phyloP scores from a whole-genome alignment of 2,113 vertebrate genomes.

The Trichechus manatus region DNA sequence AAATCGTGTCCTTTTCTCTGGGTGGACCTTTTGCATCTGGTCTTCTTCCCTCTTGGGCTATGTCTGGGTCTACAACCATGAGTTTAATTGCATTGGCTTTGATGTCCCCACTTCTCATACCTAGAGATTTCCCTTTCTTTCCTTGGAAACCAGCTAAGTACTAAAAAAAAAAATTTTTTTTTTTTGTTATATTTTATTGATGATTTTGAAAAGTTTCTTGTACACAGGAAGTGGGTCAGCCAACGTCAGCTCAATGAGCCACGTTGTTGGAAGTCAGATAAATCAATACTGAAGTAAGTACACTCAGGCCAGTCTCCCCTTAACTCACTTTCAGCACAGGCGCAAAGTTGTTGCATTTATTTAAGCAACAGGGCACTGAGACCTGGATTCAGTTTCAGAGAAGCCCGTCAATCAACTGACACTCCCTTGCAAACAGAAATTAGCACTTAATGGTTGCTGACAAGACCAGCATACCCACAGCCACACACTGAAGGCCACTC shows the following conservation, averaged over 20 bases:
- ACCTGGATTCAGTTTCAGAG: not conserved
- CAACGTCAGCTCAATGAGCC: not conserved
- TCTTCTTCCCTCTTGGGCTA: not conserved
- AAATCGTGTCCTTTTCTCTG: rapidly evolving
- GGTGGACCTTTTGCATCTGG: not conserved
- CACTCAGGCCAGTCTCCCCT: not conserved
- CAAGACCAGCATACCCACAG: not conserved
- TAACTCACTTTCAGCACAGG: not conserved
- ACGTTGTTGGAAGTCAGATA: not conserved
- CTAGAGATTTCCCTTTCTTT: not conserved
- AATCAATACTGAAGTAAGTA: not conserved
- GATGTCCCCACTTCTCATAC: not conserved
- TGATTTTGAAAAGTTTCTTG: not conserved
- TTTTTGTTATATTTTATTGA: not conserved
- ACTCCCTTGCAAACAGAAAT: not conserved
- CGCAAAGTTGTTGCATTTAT: not conserved
- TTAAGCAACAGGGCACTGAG: not conserved
- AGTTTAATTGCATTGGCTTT: not conserved
- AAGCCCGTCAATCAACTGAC: not conserved
- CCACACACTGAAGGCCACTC: not conserved
- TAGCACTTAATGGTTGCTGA: not conserved
- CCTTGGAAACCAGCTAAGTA: not conserved
- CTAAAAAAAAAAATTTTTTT: not conserved
- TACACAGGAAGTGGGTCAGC: not conserved
- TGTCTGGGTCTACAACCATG: not conserved